Base-by-base conservation (phyloP, 2,113 vertebrate genomes). In the Pseudonaja textilis region DNA sequence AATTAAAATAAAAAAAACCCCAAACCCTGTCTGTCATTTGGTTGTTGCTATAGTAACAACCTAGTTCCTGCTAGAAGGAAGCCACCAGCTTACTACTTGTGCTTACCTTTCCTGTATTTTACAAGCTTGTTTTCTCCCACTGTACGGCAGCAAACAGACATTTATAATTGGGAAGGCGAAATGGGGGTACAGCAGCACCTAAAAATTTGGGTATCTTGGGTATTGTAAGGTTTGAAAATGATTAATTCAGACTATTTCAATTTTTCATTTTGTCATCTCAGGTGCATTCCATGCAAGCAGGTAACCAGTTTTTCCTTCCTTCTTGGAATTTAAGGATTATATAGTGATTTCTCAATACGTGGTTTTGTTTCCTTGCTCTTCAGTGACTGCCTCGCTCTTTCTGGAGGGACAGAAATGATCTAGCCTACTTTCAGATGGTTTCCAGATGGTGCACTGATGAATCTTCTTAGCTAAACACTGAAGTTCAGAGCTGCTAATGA, bases 11-110 rank as follows among this genome's bases (percentile, higher is more conserved):
- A 96, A 69, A n/a, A n/a, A n/a, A 14, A 69, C 0, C 64, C 29
- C 64, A 69, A 97, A 97, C 97, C 93, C 96, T 98, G 97, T 97
- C 97, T 96, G 96, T 98, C 97, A 98, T 97, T 97, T 97, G 92
- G 85, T 85, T 94, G 97, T 98, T 98, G 93, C 97, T 97, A 97
- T 98, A 96, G 97, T 94, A 97, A 98, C 97, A 98, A 97, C 97
- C 97, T 98, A 98, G 95, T 97, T 98, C 96, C 95, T 96, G 92
- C 96, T 94, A 93, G 96, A 97, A 97, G 96, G 93, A 97, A 96
- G 74, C 89, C 96, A 96, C 96, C 34, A 81, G 74, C 74, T 42
- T 81, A 39, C 97, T 88, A 92, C 93, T 97, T 97, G 94, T 96
- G 94, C 93, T 92, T 96, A 91, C 94, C 92, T 95, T 95, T 92